Conservation (phyloP, 2,888 invertebrate genomes). For the Pollenia angustigena region DNA sequence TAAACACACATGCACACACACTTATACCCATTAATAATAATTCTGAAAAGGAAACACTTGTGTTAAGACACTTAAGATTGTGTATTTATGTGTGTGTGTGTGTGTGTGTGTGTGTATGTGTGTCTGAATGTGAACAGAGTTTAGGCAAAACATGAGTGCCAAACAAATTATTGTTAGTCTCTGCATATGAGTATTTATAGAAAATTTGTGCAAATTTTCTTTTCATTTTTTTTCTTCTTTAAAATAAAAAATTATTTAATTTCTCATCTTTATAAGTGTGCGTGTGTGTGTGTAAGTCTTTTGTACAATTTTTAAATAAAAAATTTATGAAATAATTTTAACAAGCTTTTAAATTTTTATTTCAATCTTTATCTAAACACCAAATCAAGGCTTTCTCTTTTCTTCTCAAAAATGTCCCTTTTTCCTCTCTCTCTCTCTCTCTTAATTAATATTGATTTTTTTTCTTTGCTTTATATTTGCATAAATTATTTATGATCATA, state of each 20-base stretch:
- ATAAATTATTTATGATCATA: conserved; percentile 51
- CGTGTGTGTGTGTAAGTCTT: background rate
- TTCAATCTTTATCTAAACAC: background rate
- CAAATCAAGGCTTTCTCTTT: background rate
- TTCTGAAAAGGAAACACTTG: conserved; percentile 6
- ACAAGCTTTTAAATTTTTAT: conserved; percentile 1
- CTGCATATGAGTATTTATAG: background rate
- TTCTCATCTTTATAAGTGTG: background rate
- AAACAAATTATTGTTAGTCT: background rate
- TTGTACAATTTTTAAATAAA: background rate
- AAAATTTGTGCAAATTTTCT: background rate
- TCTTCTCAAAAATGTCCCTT: background rate
- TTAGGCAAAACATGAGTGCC: conserved; percentile 1
- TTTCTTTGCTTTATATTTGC: background rate
- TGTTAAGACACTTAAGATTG: conserved; percentile 28
- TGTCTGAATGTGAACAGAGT: background rate
- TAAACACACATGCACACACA: conserved; percentile 23
- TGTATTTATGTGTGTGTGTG: background rate
- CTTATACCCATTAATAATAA: background rate
- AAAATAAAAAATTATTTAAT: background rate
- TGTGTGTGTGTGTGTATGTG: background rate
- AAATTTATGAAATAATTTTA: background rate
- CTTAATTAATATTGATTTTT: conserved; percentile 35
- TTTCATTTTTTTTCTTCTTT: background rate
- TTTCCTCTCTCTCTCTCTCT: background rate